Conservation (phyloP, 2,797 vertebrate species). For the Microctenopoma steveboyesi region DNA sequence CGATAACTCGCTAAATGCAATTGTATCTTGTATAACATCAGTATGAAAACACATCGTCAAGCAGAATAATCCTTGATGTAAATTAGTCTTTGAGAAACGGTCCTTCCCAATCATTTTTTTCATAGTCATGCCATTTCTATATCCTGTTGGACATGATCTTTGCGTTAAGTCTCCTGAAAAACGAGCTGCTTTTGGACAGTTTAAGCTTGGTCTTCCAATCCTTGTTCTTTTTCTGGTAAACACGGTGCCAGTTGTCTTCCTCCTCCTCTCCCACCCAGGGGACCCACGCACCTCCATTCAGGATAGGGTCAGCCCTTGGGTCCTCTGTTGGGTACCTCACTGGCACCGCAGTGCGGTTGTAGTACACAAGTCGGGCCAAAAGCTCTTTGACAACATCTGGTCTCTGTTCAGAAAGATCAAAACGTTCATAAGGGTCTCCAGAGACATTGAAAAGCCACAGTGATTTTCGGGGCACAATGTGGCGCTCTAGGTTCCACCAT, state of each 20-base stretch:
- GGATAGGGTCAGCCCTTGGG: conserved; percentile 89
- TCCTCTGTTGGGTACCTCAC: conserved; percentile 96
- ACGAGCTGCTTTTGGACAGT: conserved; percentile 90
- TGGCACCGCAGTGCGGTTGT: conserved; percentile 93
- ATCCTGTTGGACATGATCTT: conserved; percentile 95
- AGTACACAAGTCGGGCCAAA: conserved; percentile 88
- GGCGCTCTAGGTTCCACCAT: conserved; percentile 97
- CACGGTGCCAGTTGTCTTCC: conserved; percentile 80
- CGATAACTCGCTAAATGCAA: neutral
- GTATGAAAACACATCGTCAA: neutral
- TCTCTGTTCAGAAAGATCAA: conserved; percentile 88
- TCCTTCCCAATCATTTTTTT: neutral
- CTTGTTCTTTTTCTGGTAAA: conserved; percentile 79
- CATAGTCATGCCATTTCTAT: conserved; percentile 63
- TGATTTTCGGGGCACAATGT: conserved; percentile 83
- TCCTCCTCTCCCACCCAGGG: conserved; percentile 94
- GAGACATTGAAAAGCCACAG: conserved; percentile 98
- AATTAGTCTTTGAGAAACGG: neutral
- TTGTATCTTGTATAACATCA: neutral
- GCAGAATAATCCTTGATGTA: neutral
- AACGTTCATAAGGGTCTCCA: conserved; percentile 91
- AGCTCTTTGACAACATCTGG: conserved; percentile 92
- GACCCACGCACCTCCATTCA: conserved; percentile 95
- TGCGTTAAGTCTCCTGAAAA: conserved; percentile 93
- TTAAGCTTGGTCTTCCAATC: conserved; percentile 92